Evolutionary conservation across 2,113 vertebrate species (phyloP), one percentile per base, ranked within the genome.

Genomic region (Ranitomeya imitator): DNA sequence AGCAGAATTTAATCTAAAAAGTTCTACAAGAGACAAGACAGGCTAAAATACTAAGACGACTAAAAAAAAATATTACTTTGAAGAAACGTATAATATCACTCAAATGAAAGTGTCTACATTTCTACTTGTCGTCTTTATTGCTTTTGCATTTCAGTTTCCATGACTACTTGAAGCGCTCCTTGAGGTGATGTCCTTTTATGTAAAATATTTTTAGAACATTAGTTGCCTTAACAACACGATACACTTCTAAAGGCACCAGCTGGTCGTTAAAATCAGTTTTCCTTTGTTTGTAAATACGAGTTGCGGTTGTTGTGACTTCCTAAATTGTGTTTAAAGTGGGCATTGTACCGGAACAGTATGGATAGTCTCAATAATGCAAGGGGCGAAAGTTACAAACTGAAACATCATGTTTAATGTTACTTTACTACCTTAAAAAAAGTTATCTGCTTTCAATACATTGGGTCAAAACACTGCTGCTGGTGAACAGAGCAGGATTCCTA

Each of bases 131-230:
- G 69, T 69, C 78, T 79, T 60, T 89, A 69, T 78, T 84, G 74
- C 87, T 89, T 89, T 88, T 69, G 73, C 81, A 79, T 89, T 69
- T 63, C 74, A 89, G 87, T 89, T 89, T 89, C 87, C 87, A 89
- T 89, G 87, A 78, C 87, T 85, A 89, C 87, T 78, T 78, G 26
- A 85, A 85, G 87, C 87, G 85, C 81, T 84, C 77, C 81, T 84
- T 89, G 87, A 89, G 87, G 87, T 89, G 82, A 89, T 89, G 87
- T 85, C 87, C 74, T 85, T 88, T 88, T 84, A 89, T 89, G 82
- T 89, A 89, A 89, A 89, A 85, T 89, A 89, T 89, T 89, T 89
- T 89, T 85, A 89, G 87, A 89, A 89, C 87, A 89, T 89, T 89
- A 85, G 87, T 89, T 85, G 87, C 87, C 87, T 84, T 89, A 89